A percentile compares a stretch with the other conserved stretches of the same genome.
phyloP scores from a whole-genome alignment of 2,797 vertebrate species.

The Cynopterus sphinx region DNA sequence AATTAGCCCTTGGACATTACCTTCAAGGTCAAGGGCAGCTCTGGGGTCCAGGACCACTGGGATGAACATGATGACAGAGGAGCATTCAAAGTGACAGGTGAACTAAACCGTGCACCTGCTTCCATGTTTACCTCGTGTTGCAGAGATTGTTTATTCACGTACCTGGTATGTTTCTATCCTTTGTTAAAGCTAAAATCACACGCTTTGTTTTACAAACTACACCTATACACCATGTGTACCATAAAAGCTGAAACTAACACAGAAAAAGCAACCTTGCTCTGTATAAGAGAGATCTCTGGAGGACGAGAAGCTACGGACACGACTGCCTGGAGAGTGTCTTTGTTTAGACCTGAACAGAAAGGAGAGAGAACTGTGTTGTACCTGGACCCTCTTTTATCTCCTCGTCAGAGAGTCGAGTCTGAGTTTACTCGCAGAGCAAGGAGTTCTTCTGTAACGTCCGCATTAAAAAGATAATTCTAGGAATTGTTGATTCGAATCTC shows the following conservation, averaged over 20 bases:
- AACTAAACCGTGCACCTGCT: background rate
- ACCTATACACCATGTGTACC: background rate
- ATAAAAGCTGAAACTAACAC: background rate
- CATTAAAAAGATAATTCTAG: conserved; percentile 53
- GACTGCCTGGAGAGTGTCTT: background rate
- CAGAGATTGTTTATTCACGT: background rate
- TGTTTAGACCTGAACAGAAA: background rate
- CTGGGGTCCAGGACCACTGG: background rate
- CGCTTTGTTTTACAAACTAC: background rate
- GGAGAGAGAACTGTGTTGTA: background rate
- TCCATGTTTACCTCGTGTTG: background rate
- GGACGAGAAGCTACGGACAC: background rate
- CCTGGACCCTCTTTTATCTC: background rate
- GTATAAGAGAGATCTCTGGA: background rate
- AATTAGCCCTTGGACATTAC: background rate
- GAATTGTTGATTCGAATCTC: conserved; percentile 43
- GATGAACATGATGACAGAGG: background rate
- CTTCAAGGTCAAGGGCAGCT: background rate
- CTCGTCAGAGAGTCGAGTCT: background rate
- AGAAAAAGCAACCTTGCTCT: background rate
- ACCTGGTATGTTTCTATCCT: background rate
- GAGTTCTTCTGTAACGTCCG: background rate
- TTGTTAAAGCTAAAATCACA: conserved; percentile 11
- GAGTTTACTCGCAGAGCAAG: background rate
- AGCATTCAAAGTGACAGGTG: background rate